Evolutionary conservation across 2,888 invertebrate species (phyloP).

Genomic region (Cantharis nigra): DNA sequence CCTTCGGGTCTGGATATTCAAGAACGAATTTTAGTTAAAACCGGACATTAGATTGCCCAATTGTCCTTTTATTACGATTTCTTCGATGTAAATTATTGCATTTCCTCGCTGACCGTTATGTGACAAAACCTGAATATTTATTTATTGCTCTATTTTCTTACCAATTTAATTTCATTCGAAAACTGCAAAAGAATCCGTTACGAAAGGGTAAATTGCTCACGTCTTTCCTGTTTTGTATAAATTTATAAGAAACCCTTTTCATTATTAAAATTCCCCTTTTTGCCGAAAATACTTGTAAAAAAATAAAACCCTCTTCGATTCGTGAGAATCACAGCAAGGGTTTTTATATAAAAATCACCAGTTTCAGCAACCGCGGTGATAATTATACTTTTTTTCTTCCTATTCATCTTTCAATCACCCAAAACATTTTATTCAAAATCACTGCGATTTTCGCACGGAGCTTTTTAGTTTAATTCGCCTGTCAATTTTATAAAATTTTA

Average conservation of each 20-base stretch:
- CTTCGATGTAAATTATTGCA: slow-evolving; percentile 19
- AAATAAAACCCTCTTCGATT: slow-evolving; percentile 4
- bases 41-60: slow-evolving; percentile 9
- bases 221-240: neutral
- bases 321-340: slow-evolving; percentile 29
- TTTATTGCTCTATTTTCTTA: slow-evolving; percentile 25
- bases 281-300: slow-evolving; percentile 1
- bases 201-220: neutral
- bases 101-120: slow-evolving; percentile 38
- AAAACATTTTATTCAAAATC: neutral
- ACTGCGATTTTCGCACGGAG: slow-evolving; percentile 19
- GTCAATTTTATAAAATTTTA: slow-evolving; percentile 6
- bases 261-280: slow-evolving; percentile 16
- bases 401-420: neutral
- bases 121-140: slow-evolving; percentile 40
- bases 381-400: slow-evolving; percentile 17
- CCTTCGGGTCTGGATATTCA: slow-evolving; percentile 1
- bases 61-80: slow-evolving; percentile 23
- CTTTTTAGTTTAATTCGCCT: slow-evolving; percentile 14
- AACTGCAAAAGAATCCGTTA: slow-evolving; percentile 5
- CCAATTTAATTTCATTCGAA: neutral
- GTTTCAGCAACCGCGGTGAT: slow-evolving; percentile 19
- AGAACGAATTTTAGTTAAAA: slow-evolving; percentile 5
- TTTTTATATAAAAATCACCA: slow-evolving; percentile 20
- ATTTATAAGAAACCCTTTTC: slow-evolving; percentile 19